Conservation (phyloP, 2,797 vertebrate genomes). For the Acrossocheilus wenchowensis region DNA sequence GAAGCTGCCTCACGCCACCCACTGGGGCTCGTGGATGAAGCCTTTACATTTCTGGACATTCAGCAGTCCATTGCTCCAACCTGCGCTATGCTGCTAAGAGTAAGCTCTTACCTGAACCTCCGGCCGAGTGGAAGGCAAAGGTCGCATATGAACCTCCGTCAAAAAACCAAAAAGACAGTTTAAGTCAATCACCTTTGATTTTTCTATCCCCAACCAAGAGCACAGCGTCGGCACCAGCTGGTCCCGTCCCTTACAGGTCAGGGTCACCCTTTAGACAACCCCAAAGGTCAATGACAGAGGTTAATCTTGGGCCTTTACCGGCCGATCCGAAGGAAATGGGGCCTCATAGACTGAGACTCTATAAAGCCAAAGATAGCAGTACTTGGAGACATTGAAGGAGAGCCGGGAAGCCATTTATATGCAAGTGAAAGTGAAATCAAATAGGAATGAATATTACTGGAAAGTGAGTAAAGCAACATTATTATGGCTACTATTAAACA, state of each 20-base stretch:
- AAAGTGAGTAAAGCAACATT: not conserved
- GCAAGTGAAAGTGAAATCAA: slow-evolving; percentile 30
- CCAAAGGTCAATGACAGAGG: slow-evolving; percentile 78
- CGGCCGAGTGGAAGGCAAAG: slow-evolving; percentile 83
- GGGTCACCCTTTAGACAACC: slow-evolving; percentile 76
- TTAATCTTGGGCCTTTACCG: slow-evolving; percentile 68
- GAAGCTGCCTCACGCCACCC: slow-evolving; percentile 91
- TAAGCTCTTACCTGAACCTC: slow-evolving; percentile 84
- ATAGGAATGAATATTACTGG: not conserved
- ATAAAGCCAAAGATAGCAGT: slow-evolving; percentile 79
- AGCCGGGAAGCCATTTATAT: slow-evolving; percentile 3
- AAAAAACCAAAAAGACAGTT: slow-evolving; percentile 48
- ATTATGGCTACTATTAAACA: not conserved
- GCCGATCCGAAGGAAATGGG: slow-evolving; percentile 76
- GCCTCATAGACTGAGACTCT: slow-evolving; percentile 71
- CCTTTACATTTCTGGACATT: slow-evolving; percentile 83
- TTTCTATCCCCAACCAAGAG: slow-evolving; percentile 67
- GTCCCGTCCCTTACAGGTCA: slow-evolving; percentile 71
- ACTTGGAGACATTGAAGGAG: slow-evolving; percentile 80
- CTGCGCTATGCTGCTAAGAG: slow-evolving; percentile 86
- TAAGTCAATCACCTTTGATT: slow-evolving; percentile 34
- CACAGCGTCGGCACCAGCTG: slow-evolving; percentile 65
- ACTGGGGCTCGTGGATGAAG: slow-evolving; percentile 90
- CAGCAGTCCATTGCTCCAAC: slow-evolving; percentile 86
- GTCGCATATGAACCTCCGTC: slow-evolving; percentile 72